Conservation (phyloP, 2,888 invertebrate species). For the Unio delphinus region DNA sequence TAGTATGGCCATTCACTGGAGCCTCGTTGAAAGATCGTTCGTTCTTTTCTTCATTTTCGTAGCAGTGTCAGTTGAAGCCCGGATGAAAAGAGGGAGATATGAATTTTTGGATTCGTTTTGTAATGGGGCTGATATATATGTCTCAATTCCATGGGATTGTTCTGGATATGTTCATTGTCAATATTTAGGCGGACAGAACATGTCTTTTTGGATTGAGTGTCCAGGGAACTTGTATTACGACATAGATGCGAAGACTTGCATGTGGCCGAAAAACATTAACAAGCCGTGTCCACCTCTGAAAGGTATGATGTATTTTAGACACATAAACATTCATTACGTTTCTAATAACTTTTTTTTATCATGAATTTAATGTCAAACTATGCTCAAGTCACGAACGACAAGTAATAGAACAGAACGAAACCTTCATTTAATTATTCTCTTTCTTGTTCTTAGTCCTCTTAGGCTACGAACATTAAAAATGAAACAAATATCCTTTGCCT, state of each 20-base stretch:
- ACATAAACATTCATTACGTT: background rate
- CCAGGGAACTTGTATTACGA: constrained; percentile 36
- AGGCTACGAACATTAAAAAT: no score
- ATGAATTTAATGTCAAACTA: no score
- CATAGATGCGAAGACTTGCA: constrained; percentile 37
- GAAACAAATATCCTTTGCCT: no score
- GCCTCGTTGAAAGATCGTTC: background rate
- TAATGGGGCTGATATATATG: constrained; percentile 35
- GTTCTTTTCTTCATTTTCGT: constrained; percentile 4
- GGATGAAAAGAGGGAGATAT: constrained; percentile 30
- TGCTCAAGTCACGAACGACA: no score
- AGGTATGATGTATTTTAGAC: constrained; percentile 24
- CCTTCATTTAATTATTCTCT: no score
- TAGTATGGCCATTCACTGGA: constrained; percentile 5
- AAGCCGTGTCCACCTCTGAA: constrained; percentile 36
- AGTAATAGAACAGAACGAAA: no score
- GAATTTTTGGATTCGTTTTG: constrained; percentile 38
- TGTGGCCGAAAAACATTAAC: constrained; percentile 36
- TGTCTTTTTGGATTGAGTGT: constrained; percentile 44
- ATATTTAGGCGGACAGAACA: constrained; percentile 22
- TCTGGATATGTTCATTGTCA: constrained; percentile 43
- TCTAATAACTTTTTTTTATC: no score
- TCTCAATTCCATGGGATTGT: constrained; percentile 46
- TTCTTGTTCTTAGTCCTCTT: no score
- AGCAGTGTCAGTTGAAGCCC: constrained; percentile 14